Evolutionary conservation across 2,888 invertebrate species (phyloP).

Genomic region (Ptychoptera albimana): DNA sequence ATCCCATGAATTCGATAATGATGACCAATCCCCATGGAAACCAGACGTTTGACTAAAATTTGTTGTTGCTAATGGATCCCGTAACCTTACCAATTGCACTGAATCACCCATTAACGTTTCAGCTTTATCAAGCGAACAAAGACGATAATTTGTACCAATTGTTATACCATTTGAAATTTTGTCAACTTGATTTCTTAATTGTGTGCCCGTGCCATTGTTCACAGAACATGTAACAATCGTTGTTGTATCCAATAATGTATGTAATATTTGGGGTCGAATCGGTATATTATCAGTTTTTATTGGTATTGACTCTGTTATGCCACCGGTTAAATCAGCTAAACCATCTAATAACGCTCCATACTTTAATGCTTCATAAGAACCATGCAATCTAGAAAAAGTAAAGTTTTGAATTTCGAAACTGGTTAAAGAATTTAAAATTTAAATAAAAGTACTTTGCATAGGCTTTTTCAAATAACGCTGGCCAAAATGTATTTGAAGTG

Average conservation of each 20-base stretch:
- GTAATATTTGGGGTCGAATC: conserved; percentile 40
- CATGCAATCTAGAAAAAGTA: conserved; percentile 51
- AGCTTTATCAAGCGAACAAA: conserved; percentile 38
- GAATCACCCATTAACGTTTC: conserved; percentile 55
- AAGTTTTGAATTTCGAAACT: conserved; percentile 2
- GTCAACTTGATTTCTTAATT: conserved; percentile 41
- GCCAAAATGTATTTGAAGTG: conserved; percentile 73
- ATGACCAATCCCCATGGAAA: conserved; percentile 53
- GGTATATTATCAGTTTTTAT: conserved; percentile 53
- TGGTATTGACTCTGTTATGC: conserved; percentile 71
- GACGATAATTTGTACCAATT: conserved; percentile 63
- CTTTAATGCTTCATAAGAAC: conserved; percentile 84
- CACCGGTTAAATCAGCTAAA: conserved; percentile 75
- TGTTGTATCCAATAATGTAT: conserved; percentile 62
- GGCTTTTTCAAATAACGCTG: conserved; percentile 78
- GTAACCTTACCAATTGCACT: conserved; percentile 51
- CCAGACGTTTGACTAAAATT: conserved; percentile 40
- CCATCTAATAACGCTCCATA: conserved; percentile 83
- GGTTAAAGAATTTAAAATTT: conserved; percentile 4
- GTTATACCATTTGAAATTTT: conserved; percentile 50
- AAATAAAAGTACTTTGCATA: conserved; percentile 62
- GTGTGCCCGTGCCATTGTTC: conserved; percentile 21
- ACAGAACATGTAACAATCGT: conserved; percentile 71
- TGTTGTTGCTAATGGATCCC: conserved; percentile 46
- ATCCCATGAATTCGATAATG: conserved; percentile 58